These are phyloP conservation scores for Lithosia quadra DNA, from an alignment of 2,888 invertebrate genomes.

Conservation along the genomic window DNA sequence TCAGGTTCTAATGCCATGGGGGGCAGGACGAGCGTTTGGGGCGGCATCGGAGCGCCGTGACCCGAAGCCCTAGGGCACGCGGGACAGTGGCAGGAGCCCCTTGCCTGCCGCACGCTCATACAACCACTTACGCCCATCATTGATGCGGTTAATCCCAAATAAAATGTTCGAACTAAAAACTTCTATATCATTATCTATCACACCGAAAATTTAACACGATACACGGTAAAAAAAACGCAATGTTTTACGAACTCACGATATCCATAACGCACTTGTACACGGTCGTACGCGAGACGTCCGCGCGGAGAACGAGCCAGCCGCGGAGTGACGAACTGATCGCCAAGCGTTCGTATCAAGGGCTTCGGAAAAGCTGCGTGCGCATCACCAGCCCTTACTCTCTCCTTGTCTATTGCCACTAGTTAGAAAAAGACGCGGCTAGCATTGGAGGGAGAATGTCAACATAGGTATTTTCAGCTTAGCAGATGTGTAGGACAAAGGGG, in stretches of 20 bases:
- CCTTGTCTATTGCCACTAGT: conserved; percentile 33
- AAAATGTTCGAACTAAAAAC: conserved; percentile 40
- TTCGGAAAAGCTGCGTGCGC: conserved; percentile 63
- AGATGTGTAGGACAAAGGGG: conserved; percentile 61
- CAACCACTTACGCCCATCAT: conserved; percentile 87
- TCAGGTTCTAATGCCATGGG: conserved; percentile 82
- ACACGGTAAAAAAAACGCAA: conserved; percentile 28
- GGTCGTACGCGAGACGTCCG: conserved; percentile 69
- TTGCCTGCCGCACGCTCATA: conserved; percentile 85
- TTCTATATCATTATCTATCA: conserved; percentile 44
- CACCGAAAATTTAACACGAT: conserved; percentile 36
- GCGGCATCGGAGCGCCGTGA: conserved; percentile 74
- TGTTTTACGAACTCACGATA: conserved; percentile 52
- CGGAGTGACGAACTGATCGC: conserved; percentile 66
- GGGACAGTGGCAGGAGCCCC: conserved; percentile 86
- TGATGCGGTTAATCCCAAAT: conserved; percentile 60
- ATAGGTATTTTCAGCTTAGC: conserved; percentile 58
- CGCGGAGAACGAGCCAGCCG: conserved; percentile 69
- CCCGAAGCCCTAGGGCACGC: conserved; percentile 83
- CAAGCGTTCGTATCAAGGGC: conserved; percentile 40
- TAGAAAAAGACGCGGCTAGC: conserved; percentile 35
- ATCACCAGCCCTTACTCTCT: conserved; percentile 49
- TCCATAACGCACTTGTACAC: conserved; percentile 51
- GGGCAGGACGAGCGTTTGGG: conserved; percentile 80
- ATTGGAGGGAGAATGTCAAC: conserved; percentile 61